Base-by-base conservation (phyloP, 2,797 vertebrate genomes). In the Geotrypetes seraphini region DNA sequence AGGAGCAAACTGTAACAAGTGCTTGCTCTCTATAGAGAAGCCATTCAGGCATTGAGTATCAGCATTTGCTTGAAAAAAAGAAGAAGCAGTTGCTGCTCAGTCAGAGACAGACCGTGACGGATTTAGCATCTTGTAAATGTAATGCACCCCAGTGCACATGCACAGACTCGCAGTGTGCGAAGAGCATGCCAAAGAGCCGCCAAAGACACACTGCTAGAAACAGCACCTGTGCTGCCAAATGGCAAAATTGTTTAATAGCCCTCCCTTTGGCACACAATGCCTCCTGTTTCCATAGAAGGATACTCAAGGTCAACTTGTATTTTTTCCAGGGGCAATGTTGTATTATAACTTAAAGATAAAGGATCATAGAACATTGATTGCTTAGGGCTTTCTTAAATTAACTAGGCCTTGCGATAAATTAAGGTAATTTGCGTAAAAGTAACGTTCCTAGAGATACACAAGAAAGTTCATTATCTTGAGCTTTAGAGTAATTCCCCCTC, bases 161-260 rank as follows among this genome's bases (percentile, higher is more conserved):
- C 51, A 43, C 48, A 49, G 62, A 37, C 53, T 47, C 50, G 42
- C 31, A 47, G 31, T 27, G 43, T 41, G 39, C n/a, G n/a, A n/a
- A 65, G 8, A 39, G 43, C 42, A 50, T 14, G 44, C 41, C 33
- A 33, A 34, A 29, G 40, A 53, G 25, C 42, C 50, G 43, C 45
- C 31, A 39, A 44, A 1, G 5, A 36, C 47, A 28, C 14, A 12
- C 12, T 6, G 4, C 35, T 58, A 36, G 28, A 50, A 54, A 53
- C 52, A 30, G 39, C 73, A 81, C 61, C 71, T 76, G 71, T 63
- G 66, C 44, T 60, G 50, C 62, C 73, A 76, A 69, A 63, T 59
- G 58, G 30, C 16, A 11, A 29, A 29, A 15, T 33, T 48, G 30
- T 0, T 45, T n/a, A 29, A 9, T 4, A 33, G 43, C 44, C 58